A percentile compares a stretch with the other conserved stretches of the same genome.
phyloP scores from a whole-genome alignment of 1,140 invertebrate species.

The Phymastichus coffea region DNA sequence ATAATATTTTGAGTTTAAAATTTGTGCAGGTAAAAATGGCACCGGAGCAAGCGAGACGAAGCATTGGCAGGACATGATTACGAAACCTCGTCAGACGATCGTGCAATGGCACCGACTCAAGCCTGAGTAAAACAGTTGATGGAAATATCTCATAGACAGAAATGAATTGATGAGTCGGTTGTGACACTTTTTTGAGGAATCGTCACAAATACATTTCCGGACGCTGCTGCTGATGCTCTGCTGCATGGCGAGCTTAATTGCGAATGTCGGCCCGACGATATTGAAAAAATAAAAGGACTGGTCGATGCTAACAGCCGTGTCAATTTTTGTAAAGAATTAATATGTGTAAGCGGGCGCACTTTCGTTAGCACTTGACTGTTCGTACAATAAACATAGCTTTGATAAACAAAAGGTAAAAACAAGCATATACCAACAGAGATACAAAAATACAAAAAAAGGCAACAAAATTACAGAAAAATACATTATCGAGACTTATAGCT shows the following conservation, averaged over 20 bases:
- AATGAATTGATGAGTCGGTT: too few relatives aligned
- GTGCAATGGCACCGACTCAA: constrained; percentile 90
- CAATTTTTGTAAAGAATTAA: too few relatives aligned
- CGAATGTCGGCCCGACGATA: too few relatives aligned
- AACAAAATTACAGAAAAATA: neutral
- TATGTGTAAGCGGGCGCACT: neutral
- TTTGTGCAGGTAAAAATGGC: constrained; percentile 85
- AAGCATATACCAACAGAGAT: too few relatives aligned
- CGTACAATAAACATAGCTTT: constrained; percentile 25
- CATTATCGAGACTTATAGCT: constrained; percentile 10
- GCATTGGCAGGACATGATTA: constrained; percentile 96
- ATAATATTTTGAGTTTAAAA: too few relatives aligned
- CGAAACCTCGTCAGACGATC: constrained; percentile 88
- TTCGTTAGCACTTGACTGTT: constrained; percentile 16
- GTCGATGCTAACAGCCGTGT: constrained; percentile 3
- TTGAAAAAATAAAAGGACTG: too few relatives aligned
- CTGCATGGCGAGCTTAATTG: too few relatives aligned
- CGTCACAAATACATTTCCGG: too few relatives aligned
- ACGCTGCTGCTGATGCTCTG: too few relatives aligned
- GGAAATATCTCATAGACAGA: too few relatives aligned
- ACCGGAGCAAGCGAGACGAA: constrained; percentile 89
- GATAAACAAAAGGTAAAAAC: constrained; percentile 7
- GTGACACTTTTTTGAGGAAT: too few relatives aligned
- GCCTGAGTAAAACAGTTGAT: constrained; percentile 80
- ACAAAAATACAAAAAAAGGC: too few relatives aligned